Evolutionary conservation across 2,888 invertebrate species (phyloP), one percentile per base, ranked within the genome.

Genomic region (Parthenolecanium corni): DNA sequence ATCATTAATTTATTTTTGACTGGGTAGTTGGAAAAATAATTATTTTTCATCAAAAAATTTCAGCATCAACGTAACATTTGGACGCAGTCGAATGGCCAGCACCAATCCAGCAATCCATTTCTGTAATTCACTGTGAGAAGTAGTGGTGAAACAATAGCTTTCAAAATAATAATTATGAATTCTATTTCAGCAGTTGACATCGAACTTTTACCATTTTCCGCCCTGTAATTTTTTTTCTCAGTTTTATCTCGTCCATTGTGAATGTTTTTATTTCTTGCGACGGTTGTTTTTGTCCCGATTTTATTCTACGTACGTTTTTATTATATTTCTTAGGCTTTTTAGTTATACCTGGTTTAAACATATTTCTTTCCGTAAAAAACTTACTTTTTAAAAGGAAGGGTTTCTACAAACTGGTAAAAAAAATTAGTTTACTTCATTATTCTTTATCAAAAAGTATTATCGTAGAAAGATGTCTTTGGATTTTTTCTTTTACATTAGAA

Each of bases 91-190:
- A 63, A 63, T 47, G 63, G 63, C n/a, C 63, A 63, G 24, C 62
- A 62, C 36, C 53, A 63, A 6, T 63, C 63, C 9, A 63, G 63
- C 23, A 63, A 63, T 23, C 63, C 63, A 31, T 63, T 63, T 46
- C 47, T 63, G 31, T 63, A 46, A 63, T 61, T 51, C 16, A 31
- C 20, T 21, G 23, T 23, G 5, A 9, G 14, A 21, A 5, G 4
- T 3, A 44, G 18, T 1, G 18, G 46, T 20, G 46, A 9, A 20
- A 16, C 9, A 44, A 9, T 23, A 16, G 14, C 18, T 9, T 25
- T 20, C 18, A 47, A 24, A 49, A 16, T 40, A n/a, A n/a, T 36
- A 38, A 11, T 40, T 5, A 51, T 51, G 61, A 51, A 51, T 23
- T 16, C 18, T 38, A 38, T 49, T n/a, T 38, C 18, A 51, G 31